A percentile compares a stretch with the other conserved stretches of the same genome.
Conservation (phyloP, 2,797 vertebrate genomes). For the Protonibea diacanthus region DNA sequence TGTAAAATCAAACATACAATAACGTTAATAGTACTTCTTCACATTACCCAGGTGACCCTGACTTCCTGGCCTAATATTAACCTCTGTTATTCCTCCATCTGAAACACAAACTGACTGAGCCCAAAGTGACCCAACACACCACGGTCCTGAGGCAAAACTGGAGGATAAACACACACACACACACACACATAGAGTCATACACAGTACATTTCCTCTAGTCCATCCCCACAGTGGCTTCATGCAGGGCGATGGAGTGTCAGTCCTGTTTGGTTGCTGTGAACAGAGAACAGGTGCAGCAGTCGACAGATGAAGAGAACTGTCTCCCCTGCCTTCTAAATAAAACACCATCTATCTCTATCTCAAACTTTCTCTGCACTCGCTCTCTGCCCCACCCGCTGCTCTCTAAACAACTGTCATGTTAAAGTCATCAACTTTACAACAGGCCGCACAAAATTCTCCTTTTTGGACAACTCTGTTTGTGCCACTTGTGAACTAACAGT, state of each 20-base stretch:
- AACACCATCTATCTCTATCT: slow-evolving; percentile 37
- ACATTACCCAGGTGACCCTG: not conserved
- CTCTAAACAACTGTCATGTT: slow-evolving; percentile 28
- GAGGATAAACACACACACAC: slow-evolving; percentile 30
- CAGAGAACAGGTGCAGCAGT: slow-evolving; percentile 50
- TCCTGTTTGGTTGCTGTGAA: slow-evolving; percentile 58
- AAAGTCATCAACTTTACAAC: slow-evolving; percentile 14
- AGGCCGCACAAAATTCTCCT: not conserved
- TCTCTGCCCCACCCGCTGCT: not conserved
- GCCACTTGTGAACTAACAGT: not conserved
- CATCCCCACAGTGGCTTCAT: slow-evolving; percentile 45
- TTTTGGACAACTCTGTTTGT: not conserved
- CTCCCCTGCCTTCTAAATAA: slow-evolving; percentile 48
- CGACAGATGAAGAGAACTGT: slow-evolving; percentile 33
- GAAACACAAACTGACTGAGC: slow-evolving; percentile 47
- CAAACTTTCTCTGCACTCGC: slow-evolving; percentile 15
- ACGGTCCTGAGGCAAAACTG: slow-evolving; percentile 41
- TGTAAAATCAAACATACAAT: not conserved
- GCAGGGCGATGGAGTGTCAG: slow-evolving; percentile 47
- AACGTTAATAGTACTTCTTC: not conserved
- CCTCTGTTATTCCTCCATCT: not conserved
- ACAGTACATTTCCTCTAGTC: slow-evolving; percentile 11
- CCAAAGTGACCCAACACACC: slow-evolving; percentile 37
- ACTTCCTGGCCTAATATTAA: not conserved
- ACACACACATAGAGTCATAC: slow-evolving; percentile 6